phyloP scores from a whole-genome alignment of 1,140 invertebrate species.

The Hormaphis cornu region DNA sequence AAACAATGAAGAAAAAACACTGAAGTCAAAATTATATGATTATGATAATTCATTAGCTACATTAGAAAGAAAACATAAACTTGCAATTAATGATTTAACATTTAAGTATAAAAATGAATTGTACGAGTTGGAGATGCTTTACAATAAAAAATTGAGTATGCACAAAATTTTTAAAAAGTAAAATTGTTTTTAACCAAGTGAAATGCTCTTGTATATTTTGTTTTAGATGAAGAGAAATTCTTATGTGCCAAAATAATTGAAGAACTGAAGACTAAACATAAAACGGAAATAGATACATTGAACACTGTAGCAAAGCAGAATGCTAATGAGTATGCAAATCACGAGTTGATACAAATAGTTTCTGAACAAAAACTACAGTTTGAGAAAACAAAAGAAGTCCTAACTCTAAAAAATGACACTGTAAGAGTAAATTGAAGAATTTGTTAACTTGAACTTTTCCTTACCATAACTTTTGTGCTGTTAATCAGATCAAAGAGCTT shows the following conservation, averaged over 20 bases:
- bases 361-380: background rate
- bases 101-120: slow-evolving; percentile 25
- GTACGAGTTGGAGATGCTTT: slow-evolving; percentile 5
- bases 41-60: slow-evolving; percentile 3
- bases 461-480: background rate
- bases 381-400: slow-evolving; percentile 2
- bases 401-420: background rate
- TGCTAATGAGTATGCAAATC: background rate
- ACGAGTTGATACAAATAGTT: background rate
- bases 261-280: slow-evolving; percentile 13
- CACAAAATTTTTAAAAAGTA: background rate
- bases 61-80: slow-evolving; percentile 22
- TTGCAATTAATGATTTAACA: slow-evolving; percentile 5
- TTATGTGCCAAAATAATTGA: slow-evolving; percentile 4
- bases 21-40: slow-evolving; percentile 16
- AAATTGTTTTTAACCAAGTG: background rate
- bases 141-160: slow-evolving; percentile 18
- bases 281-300: background rate
- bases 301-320: background rate
- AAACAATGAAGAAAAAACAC: background rate
- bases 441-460: background rate
- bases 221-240: slow-evolving; percentile 8
- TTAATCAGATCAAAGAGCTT: background rate
- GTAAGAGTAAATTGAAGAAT: background rate
- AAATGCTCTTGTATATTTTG: background rate